Conservation (phyloP, 2,888 invertebrate genomes). For the Zygothrica quintamaculata region DNA sequence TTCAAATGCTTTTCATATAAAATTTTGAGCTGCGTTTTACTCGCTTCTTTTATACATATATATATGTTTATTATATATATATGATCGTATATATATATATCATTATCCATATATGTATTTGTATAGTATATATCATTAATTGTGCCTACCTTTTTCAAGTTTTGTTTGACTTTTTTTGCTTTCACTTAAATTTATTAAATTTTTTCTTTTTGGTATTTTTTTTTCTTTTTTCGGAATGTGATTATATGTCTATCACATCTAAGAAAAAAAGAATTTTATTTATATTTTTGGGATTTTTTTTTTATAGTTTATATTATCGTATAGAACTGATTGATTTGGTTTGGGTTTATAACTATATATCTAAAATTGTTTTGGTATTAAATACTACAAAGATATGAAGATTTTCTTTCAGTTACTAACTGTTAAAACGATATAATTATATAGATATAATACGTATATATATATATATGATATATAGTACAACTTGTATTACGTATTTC, state of each 20-base stretch:
- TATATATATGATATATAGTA: constrained; percentile 6
- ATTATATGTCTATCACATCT: constrained; percentile 67
- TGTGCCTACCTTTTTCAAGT: constrained; percentile 72
- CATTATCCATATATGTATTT: constrained; percentile 10
- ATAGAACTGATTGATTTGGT: too few species aligned
- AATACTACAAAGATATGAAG: constrained; percentile 64
- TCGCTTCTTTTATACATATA: constrained; percentile 13
- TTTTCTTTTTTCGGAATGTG: constrained; percentile 12
- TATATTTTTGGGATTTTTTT: background rate
- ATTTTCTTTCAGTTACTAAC: constrained; percentile 36
- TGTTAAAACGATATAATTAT: constrained; percentile 28
- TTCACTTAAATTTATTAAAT: constrained; percentile 32
- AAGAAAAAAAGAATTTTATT: constrained; percentile 34
- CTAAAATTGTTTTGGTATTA: background rate
- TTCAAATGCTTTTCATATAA: too few species aligned
- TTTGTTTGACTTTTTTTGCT: constrained; percentile 40
- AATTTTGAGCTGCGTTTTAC: constrained; percentile 35
- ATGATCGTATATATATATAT: constrained; percentile 7
- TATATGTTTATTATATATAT: background rate
- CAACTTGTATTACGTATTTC: constrained; percentile 47
- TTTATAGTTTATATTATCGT: constrained; percentile 7
- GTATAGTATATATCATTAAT: constrained; percentile 46
- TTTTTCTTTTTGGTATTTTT: constrained; percentile 19
- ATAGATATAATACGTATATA: constrained; percentile 16
- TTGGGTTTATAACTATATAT: too few species aligned